These are phyloP conservation scores for Chrysogorgia sp. DNA, from an alignment of 92 coral and sea anemone genomes.

Conservation along the genomic window DNA sequence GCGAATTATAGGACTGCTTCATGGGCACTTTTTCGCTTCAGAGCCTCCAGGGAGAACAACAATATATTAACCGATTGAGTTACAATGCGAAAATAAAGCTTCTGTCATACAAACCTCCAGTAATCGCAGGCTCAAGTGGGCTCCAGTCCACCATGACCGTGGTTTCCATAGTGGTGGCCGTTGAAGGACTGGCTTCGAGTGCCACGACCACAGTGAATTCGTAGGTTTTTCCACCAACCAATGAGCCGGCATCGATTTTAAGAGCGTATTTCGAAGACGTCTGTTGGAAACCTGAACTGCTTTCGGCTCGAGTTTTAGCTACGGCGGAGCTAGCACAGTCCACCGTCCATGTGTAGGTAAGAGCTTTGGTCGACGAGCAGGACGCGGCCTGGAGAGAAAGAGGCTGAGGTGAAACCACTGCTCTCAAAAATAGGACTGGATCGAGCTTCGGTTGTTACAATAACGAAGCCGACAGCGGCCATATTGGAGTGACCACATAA, in stretches of 20 bases:
- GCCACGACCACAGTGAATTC: conserved; percentile 52
- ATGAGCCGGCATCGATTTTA: conserved; percentile 18
- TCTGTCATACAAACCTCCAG: conserved; percentile 46
- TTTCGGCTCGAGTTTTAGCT: conserved; percentile 23
- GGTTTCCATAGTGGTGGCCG: conserved; percentile 22
- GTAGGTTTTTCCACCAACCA: conserved; percentile 48
- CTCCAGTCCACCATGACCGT: conserved; percentile 29
- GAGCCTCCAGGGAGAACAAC: too few species aligned
- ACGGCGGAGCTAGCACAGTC: conserved; percentile 18
- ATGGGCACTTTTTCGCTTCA: too few species aligned
- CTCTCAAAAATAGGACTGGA: too few species aligned
- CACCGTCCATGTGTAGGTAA: conserved; percentile 51
- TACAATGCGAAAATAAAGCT: too few species aligned
- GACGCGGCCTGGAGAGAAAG: conserved; percentile 52
- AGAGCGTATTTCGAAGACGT: conserved; percentile 38
- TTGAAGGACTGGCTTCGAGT: conserved; percentile 29
- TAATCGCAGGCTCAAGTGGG: conserved; percentile 46
- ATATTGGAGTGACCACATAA: too few species aligned
- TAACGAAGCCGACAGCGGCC: too few species aligned
- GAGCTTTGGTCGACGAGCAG: conserved; percentile 36
- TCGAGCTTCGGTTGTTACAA: too few species aligned
- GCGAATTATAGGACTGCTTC: too few species aligned
- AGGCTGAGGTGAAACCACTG: too few species aligned
- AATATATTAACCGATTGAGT: too few species aligned
- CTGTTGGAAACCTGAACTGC: conserved; percentile 21